Conservation (phyloP, 2,888 invertebrate species). For the Doris montereyensis region DNA sequence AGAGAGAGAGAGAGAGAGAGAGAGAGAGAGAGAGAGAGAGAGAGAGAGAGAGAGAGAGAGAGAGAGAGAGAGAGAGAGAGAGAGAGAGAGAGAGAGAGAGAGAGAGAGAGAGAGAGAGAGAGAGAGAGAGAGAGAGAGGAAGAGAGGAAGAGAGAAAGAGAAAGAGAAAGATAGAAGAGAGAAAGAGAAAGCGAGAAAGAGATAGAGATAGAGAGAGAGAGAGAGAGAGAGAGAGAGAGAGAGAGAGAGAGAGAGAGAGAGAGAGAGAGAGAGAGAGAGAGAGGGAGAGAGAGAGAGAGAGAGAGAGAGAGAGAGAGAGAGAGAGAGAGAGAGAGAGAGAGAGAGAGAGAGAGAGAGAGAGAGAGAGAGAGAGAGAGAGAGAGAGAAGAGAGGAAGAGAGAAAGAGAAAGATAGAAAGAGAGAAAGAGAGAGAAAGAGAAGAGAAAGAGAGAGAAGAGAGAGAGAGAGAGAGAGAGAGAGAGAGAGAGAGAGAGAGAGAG, state of each 20-base stretch:
- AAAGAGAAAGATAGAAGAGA: neutral
- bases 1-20: slow-evolving; percentile 8
- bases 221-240: neutral
- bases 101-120: neutral
- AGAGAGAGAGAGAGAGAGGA: neutral
- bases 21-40: neutral
- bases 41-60: neutral
- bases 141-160: neutral
- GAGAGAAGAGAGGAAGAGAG: neutral
- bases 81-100: neutral
- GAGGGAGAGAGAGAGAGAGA: neutral
- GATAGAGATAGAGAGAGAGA: neutral
- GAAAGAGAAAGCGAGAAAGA: neutral
- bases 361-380: neutral
- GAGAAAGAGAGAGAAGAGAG: neutral
- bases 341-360: neutral
- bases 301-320: neutral
- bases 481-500: neutral
- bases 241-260: neutral
- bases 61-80: neutral
- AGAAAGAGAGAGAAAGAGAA: neutral
- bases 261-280: neutral
- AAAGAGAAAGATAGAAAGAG: neutral
- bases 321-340: neutral
- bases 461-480: neutral